Percentiles rank a stretch among this genome's conserved stretches.
phyloP scores from a whole-genome alignment of 2,888 invertebrate species.

The Ophion ellenae region DNA sequence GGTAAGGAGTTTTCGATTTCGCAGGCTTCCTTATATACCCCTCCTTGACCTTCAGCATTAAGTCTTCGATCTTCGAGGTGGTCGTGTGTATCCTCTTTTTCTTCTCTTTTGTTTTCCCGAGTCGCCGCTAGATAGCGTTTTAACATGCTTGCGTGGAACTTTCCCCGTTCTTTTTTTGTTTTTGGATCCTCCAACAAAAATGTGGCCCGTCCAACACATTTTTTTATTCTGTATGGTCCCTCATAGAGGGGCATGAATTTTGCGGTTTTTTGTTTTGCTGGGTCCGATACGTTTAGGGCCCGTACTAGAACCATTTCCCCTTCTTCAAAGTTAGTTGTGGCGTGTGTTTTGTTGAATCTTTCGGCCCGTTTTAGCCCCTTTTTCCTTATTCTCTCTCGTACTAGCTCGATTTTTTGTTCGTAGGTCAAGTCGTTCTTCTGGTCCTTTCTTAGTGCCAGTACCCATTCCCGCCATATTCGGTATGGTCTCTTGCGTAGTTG shows the following conservation, averaged over 20 bases:
- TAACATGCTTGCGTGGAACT: too few relatives aligned
- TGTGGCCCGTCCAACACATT: too few relatives aligned
- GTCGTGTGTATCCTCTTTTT: too few relatives aligned
- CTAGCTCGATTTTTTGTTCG: background rate
- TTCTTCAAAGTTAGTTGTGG: background rate
- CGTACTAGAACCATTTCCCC: background rate
- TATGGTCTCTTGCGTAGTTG: background rate
- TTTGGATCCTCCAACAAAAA: too few relatives aligned
- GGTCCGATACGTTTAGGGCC: conserved; percentile 16
- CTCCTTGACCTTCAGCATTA: too few relatives aligned
- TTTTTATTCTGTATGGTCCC: too few relatives aligned
- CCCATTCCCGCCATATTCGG: conserved; percentile 22
- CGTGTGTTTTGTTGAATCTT: background rate
- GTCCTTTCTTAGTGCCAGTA: background rate
- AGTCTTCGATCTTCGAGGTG: too few relatives aligned
- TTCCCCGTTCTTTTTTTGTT: too few relatives aligned
- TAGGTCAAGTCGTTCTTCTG: background rate
- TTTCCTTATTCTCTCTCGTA: conserved; percentile 1
- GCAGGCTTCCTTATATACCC: too few relatives aligned
- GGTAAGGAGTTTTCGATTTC: too few relatives aligned
- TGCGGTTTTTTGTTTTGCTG: background rate
- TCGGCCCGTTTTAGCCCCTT: conserved; percentile 10
- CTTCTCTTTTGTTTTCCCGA: too few relatives aligned
- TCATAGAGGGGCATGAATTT: conserved; percentile 20
- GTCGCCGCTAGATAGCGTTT: too few relatives aligned